These are phyloP conservation scores for Oxyura jamaicensis DNA, from an alignment of 2,113 vertebrate genomes.

Conservation along the genomic window DNA sequence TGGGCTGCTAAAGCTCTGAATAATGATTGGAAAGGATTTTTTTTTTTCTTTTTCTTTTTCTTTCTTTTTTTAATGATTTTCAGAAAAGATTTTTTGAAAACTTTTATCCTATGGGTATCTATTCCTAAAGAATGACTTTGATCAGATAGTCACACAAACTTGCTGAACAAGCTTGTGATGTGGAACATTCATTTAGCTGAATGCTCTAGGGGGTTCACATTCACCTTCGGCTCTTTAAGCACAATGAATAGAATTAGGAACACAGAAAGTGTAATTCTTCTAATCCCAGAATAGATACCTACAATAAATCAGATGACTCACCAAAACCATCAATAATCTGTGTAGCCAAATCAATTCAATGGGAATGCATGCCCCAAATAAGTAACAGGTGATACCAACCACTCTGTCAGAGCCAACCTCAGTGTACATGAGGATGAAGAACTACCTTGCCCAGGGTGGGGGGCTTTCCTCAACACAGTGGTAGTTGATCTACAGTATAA, in stretches of 20 bases:
- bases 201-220: background rate
- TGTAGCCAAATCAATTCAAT: background rate
- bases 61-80: background rate
- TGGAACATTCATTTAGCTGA: background rate
- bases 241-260: background rate
- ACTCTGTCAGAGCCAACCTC: background rate
- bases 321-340: background rate
- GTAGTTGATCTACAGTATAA: background rate
- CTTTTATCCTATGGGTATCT: background rate
- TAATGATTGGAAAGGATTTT: background rate
- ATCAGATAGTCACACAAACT: background rate
- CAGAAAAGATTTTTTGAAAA: background rate
- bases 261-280: background rate
- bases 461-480: background rate
- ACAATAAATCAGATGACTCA: background rate
- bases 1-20: background rate
- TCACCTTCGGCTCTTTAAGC: background rate
- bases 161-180: too few species aligned
- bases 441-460: rapidly evolving
- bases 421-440: background rate
- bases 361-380: background rate
- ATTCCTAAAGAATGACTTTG: background rate
- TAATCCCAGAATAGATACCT: background rate
- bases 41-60: background rate
- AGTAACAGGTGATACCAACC: background rate